Evolutionary conservation across 2,888 invertebrate genomes (phyloP).

Genomic region (Fabriciana adippe): DNA sequence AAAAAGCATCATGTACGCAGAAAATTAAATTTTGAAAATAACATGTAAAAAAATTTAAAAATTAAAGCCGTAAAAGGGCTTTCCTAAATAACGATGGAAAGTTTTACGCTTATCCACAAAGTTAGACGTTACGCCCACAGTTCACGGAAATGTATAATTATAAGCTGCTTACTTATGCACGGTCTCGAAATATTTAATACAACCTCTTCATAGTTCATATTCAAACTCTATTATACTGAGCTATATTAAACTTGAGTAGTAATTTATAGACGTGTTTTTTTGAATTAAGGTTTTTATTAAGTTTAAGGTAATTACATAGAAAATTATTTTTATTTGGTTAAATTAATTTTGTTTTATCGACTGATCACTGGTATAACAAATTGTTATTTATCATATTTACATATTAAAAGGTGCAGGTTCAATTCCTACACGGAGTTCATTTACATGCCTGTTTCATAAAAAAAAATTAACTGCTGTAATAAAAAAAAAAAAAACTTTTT

Average conservation of each 20-base stretch:
- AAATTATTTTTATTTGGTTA: no score
- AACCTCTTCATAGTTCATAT: constrained; percentile 8
- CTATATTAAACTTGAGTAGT: constrained; percentile 14
- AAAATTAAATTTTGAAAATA: constrained; percentile 11
- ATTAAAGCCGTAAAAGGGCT: constrained; percentile 17
- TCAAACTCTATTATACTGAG: constrained; percentile 1
- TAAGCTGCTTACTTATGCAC: constrained; percentile 27
- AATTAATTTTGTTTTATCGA: no score
- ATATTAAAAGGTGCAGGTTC: no score
- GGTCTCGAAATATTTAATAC: constrained; percentile 23
- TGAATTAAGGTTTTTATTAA: no score
- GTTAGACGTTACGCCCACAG: constrained; percentile 28
- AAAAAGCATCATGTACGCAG: constrained; percentile 4
- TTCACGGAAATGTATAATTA: constrained; percentile 31
- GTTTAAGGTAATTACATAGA: no score
- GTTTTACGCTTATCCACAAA: constrained; percentile 29
- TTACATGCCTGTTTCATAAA: no score
- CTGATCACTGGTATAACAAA: no score
- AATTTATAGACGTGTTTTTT: background rate
- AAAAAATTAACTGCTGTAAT: no score
- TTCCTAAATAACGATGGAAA: constrained; percentile 25
- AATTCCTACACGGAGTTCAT: no score
- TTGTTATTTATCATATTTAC: no score
- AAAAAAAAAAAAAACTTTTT: no score
- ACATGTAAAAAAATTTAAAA: constrained; percentile 11